Base-by-base conservation (phyloP, 2,797 vertebrate species). In the Paratrypauchen microcephalus region DNA sequence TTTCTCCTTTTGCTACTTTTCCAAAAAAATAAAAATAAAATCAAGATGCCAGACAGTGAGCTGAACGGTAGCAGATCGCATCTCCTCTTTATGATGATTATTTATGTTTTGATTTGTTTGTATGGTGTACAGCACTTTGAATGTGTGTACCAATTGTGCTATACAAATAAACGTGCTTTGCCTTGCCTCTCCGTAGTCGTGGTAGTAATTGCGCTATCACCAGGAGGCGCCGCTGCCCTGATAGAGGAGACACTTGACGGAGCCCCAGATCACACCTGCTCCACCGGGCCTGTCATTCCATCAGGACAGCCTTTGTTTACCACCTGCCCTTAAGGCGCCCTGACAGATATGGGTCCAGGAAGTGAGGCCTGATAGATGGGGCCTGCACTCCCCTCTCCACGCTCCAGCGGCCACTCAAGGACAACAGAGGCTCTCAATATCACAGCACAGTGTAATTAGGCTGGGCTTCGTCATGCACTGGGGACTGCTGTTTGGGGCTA, bases 351-450 rank as follows among this genome's bases (percentile, higher is more conserved):
- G 85, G 76, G 83, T 79, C 78, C 77, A 84, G 71, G 77, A 79
- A 78, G 76, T 74, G 80, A 83, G 64, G 66, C 73, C 54, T 66
- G 78, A 87, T 79, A 72, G 79, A 83, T 70, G 71, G 56, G 67
- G 58, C 66, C 77, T 76, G 12, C 54, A 13, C 54, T 28, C 23
- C 3, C 24, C 24, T 26, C 24, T 5, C 24, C 23, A 80, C 81
- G 88, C 82, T 86, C 82, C 75, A 76, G 69, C 77, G 82, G 74
- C 55, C 66, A 84, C 83, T 89, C 87, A 88, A 91, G 88, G 89
- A 86, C 89, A 87, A 72, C 65, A 0, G 26, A 78, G 71, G 50
- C 74, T 81, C 82, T 80, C 83, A 82, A 83, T 88, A 89, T 83
- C 83, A 76, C 76, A 72, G 83, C 71, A 71, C 79, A 16, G 70